Base-by-base conservation (phyloP, 1,140 invertebrate genomes). In the Drosophila hydei region DNA sequence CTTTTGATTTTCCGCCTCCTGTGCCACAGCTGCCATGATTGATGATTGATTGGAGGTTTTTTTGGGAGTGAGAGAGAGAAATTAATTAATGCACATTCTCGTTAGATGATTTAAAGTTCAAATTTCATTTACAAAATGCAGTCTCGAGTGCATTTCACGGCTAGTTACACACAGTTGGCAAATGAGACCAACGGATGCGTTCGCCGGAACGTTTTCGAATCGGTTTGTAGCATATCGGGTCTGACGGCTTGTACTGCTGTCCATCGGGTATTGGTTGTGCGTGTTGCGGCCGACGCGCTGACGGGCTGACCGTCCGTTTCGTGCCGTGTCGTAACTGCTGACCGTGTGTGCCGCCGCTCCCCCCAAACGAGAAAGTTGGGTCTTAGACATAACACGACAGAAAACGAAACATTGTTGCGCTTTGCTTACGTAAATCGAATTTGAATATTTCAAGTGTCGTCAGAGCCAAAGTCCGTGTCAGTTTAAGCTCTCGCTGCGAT, bases 1-100 rank as follows among this genome's bases (percentile, higher is more conserved):
- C 91, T 95, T 95, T 79, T 96, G 96, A 75, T 96, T 95, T 73
- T 96, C 94, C 79, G 95, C 94, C 92, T 97, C 96, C 75, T 96
- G 94, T 75, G 95, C 95, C 77, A 96, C 94, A 45, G 95, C 96
- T 94, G 93, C n/a, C 23, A 72, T 16, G 38, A 1, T 42, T 8
- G 38, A 8, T 42, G n/a, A 42, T 42, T 16, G 6, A 16, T 42
- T 42, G 30, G 11, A 6, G 6, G 71, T 40, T 45, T 21, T 21
- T 30, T 21, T 38, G 3, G 65, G 40, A 73, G 50, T 76, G 40
- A 88, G 40, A 88, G 19, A 74, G 5, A 61, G 38, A 67, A 1
- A 36, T 25, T 3, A 64, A 79, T 87, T 70, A 83, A 64, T 59
- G 45, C 23, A 40, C 48, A 77, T 63, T 72, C 68, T 58, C 45